A percentile compares a stretch with the other conserved stretches of the same genome.
Evolutionary conservation across 2,888 invertebrate species (phyloP).

Genomic region (Leptogaster cylindrica): DNA sequence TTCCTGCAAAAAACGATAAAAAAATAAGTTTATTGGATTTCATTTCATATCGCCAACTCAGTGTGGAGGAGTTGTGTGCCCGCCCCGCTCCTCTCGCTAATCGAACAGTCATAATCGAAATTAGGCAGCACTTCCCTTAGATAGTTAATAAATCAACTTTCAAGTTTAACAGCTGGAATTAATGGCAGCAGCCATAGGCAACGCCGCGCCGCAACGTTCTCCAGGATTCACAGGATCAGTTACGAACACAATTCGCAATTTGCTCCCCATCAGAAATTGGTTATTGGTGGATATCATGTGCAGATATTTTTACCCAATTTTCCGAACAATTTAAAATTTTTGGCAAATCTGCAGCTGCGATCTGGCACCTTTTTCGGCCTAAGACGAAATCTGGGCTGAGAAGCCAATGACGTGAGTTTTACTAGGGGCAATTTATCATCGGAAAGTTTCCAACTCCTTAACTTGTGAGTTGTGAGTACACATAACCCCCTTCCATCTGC

Average conservation of each 20-base stretch:
- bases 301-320: slow-evolving; percentile 38
- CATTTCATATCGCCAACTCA: no score
- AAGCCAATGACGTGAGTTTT: slow-evolving; percentile 37
- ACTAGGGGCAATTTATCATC: slow-evolving; percentile 36
- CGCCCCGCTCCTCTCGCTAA: background rate
- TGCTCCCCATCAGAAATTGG: slow-evolving; percentile 25
- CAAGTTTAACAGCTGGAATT: slow-evolving; percentile 36
- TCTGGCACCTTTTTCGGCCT: slow-evolving; percentile 9
- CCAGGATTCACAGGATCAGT: background rate
- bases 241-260: slow-evolving; percentile 14
- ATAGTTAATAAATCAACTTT: slow-evolving; percentile 39
- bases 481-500: no score
- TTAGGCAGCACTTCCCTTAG: slow-evolving; percentile 21
- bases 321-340: slow-evolving; percentile 40
- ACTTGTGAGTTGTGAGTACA: slow-evolving; percentile 14
- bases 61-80: no score
- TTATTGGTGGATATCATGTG: slow-evolving; percentile 39
- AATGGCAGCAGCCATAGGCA: slow-evolving; percentile 2
- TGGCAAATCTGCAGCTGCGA: slow-evolving; percentile 23
- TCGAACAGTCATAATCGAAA: slow-evolving; percentile 25
- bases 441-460: slow-evolving; percentile 34
- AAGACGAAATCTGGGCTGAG: slow-evolving; percentile 14
- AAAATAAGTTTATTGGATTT: no score
- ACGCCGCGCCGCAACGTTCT: background rate
- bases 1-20: no score